Evolutionary conservation across 2,888 invertebrate genomes (phyloP).

Genomic region (Drosophila sordidula): DNA sequence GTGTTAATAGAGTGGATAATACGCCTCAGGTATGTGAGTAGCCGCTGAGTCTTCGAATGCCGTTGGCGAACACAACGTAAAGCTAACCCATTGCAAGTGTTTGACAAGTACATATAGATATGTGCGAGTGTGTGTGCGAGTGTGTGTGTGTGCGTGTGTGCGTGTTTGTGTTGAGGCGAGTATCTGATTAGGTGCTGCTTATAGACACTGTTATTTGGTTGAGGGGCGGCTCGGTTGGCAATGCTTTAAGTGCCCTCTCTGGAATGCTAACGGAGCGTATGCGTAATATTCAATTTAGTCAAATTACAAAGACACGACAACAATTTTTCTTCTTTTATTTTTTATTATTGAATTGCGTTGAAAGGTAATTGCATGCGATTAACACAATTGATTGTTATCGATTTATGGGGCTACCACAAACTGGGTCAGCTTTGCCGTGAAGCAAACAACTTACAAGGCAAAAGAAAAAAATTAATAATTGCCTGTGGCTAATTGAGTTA

Average conservation of each 20-base stretch:
- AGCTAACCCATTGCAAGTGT: conserved; percentile 59
- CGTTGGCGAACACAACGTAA: conserved; percentile 50
- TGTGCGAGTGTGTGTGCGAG: conserved; percentile 6
- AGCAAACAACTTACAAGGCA: not conserved
- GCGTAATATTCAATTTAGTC: conserved; percentile 70
- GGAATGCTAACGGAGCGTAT: conserved; percentile 62
- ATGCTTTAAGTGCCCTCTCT: conserved; percentile 49
- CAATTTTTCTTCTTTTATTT: conserved; percentile 12
- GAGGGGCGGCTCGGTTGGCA: conserved; percentile 5
- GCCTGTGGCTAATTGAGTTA: conserved; percentile 43
- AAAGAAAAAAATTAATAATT: conserved; percentile 19
- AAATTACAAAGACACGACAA: conserved; percentile 55
- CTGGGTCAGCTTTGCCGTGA: conserved; percentile 29
- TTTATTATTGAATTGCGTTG: conserved; percentile 25
- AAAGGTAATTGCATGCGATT: conserved; percentile 63
- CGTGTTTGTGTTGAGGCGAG: conserved; percentile 22
- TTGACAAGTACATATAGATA: conserved; percentile 26
- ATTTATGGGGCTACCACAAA: conserved; percentile 41
- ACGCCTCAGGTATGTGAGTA: conserved; percentile 76
- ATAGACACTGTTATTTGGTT: conserved; percentile 35
- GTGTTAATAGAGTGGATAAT: conserved; percentile 82
- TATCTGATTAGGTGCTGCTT: conserved; percentile 60
- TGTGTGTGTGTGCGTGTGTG: conserved; percentile 15
- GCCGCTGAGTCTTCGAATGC: conserved; percentile 54
- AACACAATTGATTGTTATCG: conserved; percentile 63